Conservation (phyloP, 1,140 invertebrate genomes). For the Drosophila guanche region DNA sequence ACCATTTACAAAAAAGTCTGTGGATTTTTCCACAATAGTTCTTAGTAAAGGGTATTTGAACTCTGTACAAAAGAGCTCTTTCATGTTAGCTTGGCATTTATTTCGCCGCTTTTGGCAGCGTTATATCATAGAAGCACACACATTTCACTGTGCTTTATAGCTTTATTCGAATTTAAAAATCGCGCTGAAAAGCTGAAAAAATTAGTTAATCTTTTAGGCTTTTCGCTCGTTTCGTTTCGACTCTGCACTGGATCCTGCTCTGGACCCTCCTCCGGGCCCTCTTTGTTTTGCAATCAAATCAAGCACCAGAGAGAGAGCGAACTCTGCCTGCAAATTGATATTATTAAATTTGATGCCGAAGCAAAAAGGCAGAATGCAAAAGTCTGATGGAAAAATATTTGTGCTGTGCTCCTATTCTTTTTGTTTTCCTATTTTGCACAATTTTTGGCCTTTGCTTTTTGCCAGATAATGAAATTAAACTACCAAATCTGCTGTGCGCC, state of each 20-base stretch:
- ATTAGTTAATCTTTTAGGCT: conserved; percentile 51
- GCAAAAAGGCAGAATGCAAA: conserved; percentile 3
- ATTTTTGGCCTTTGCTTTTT: too few species aligned
- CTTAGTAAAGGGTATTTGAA: too few species aligned
- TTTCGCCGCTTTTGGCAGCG: conserved; percentile 1
- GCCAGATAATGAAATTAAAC: too few species aligned
- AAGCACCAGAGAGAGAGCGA: conserved; percentile 1
- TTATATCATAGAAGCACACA: conserved; percentile 59
- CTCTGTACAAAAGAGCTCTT: too few species aligned
- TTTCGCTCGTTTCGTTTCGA: too few species aligned
- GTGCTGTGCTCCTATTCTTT: background rate
- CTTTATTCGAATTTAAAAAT: conserved; percentile 1
- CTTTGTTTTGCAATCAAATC: conserved; percentile 17
- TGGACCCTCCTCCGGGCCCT: too few species aligned
- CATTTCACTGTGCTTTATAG: conserved; percentile 15
- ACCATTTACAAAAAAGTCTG: too few species aligned
- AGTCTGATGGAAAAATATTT: conserved; percentile 2
- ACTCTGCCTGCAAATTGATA: conserved; percentile 14
- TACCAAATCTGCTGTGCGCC: too few species aligned
- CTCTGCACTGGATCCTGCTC: background rate
- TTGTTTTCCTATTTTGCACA: conserved; percentile 5
- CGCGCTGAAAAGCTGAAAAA: conserved; percentile 23
- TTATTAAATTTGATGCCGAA: conserved; percentile 51
- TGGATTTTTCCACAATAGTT: too few species aligned
- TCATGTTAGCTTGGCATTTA: background rate